phyloP scores from a whole-genome alignment of 1,140 invertebrate genomes.

The Tetramorium parvispinum region DNA sequence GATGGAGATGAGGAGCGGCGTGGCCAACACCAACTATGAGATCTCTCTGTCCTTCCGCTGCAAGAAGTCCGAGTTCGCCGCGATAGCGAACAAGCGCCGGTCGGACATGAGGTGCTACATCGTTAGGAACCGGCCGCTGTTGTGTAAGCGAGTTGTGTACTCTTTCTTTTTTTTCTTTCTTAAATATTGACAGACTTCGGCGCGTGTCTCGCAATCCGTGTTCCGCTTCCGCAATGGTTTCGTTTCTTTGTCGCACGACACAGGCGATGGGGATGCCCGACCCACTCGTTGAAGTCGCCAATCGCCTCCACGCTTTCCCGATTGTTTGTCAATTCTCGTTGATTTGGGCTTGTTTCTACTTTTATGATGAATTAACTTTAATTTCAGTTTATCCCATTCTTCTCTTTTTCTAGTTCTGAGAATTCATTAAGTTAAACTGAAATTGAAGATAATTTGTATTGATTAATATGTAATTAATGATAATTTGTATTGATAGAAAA shows the following conservation, averaged over 20 bases:
- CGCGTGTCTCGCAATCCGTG: too few relatives aligned
- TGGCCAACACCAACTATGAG: constrained; percentile 6
- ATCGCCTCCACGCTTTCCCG: too few relatives aligned
- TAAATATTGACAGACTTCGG: neutral
- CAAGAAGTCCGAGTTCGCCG: constrained; percentile 11
- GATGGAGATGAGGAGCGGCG: constrained; percentile 1
- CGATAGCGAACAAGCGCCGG: constrained; percentile 38
- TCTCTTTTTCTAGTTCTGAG: too few relatives aligned
- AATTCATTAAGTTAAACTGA: too few relatives aligned
- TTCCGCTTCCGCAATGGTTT: neutral
- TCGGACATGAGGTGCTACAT: constrained; percentile 38
- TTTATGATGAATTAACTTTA: too few relatives aligned
- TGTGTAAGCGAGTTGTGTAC: constrained; percentile 59
- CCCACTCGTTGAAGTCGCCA: neutral
- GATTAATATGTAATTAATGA: too few relatives aligned
- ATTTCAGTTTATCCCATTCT: too few relatives aligned
- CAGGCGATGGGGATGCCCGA: neutral
- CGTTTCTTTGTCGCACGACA: neutral
- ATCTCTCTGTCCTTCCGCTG: neutral
- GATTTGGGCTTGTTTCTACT: too few relatives aligned
- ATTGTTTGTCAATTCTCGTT: too few relatives aligned
- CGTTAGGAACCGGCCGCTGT: constrained; percentile 23
- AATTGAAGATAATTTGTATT: too few relatives aligned
- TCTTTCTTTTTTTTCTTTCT: neutral
- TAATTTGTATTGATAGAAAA: too few relatives aligned